Evolutionary conservation across 2,113 vertebrate species (phyloP).

Genomic region (Malurus cyaneus): DNA sequence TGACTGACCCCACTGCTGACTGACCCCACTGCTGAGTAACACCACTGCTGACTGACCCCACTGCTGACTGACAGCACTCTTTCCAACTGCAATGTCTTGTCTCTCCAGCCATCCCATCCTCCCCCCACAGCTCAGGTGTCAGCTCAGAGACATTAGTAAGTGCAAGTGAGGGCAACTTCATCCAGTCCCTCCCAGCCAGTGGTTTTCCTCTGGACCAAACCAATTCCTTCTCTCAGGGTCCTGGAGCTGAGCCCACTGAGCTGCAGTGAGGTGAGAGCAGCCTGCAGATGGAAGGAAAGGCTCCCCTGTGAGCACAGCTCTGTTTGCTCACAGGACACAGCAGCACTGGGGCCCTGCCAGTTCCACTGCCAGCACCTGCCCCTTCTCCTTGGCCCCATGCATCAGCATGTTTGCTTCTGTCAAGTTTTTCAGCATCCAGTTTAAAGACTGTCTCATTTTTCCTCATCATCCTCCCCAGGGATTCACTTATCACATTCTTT

Average conservation of each 20-base stretch:
- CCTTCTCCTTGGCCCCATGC: not conserved
- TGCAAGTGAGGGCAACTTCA: not conserved
- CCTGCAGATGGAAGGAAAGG: not conserved
- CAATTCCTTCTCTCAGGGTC: not conserved
- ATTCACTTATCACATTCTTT: not conserved
- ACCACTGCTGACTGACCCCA: not conserved
- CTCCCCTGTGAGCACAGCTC: not conserved
- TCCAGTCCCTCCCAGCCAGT: not conserved
- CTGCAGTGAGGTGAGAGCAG: not conserved
- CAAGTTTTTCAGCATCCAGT: not conserved
- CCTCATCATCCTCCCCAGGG: not conserved
- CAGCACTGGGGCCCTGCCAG: not conserved
- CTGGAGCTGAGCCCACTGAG: not conserved
- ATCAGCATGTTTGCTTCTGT: not conserved
- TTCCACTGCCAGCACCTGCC: not conserved
- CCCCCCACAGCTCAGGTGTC: not conserved
- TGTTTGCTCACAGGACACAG: not conserved
- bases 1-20: too few relatives aligned
- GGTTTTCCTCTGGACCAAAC: not conserved
- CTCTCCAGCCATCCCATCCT: not conserved
- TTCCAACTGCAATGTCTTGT: not conserved
- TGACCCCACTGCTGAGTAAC: not conserved
- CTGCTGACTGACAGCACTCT: not conserved
- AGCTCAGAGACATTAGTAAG: not conserved
- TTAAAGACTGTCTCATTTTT: not conserved